Evolutionary conservation across 2,797 vertebrate genomes (phyloP), one percentile per base, ranked within the genome.

Genomic region (Centropyge bicolor): DNA sequence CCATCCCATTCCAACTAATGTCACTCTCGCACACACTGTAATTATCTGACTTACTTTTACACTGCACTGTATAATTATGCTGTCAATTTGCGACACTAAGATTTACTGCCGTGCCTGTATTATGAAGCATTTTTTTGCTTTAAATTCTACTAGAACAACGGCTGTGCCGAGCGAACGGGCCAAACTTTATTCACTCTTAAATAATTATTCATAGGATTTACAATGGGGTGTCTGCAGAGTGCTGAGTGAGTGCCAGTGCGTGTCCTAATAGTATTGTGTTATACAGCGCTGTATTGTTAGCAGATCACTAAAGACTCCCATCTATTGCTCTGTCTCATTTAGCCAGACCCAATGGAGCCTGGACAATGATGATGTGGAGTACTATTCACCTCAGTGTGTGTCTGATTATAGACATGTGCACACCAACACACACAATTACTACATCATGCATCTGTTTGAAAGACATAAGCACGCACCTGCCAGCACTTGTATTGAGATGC

Each of bases 121-220:
- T 65, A 52, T 45, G 8, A 57, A 64, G 70, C 59, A 31, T 76
- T 79, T 35, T 24, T 40, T 66, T 35, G 5, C 72, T 80, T 77
- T 62, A 64, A 66, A 70, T 72, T 76, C 74, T 72, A 56, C 68
- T 54, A 54, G 57, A 86, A 81, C 74, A 82, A 84, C 70, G 55
- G 67, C 68, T 68, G 60, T 10, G 3, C 67, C 7, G 8, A 78
- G 49, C 22, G 6, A 80, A 67, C 10, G 22, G 41, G 74, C 63
- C 78, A 80, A 90, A 92, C 83, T 89, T 90, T 83, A 82, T 86
- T 89, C 77, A 56, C 66, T 81, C 76, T 71, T 85, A 65, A 81
- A 90, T 91, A 85, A 90, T 87, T 92, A 93, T 93, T 93, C 91
- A 89, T 87, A 20, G 82, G 72, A 52, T 83, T 87, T 74, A 90